These are phyloP conservation scores for Myrmophylax atrothorax DNA, from an alignment of 2,113 vertebrate species.

Conservation along the genomic window DNA sequence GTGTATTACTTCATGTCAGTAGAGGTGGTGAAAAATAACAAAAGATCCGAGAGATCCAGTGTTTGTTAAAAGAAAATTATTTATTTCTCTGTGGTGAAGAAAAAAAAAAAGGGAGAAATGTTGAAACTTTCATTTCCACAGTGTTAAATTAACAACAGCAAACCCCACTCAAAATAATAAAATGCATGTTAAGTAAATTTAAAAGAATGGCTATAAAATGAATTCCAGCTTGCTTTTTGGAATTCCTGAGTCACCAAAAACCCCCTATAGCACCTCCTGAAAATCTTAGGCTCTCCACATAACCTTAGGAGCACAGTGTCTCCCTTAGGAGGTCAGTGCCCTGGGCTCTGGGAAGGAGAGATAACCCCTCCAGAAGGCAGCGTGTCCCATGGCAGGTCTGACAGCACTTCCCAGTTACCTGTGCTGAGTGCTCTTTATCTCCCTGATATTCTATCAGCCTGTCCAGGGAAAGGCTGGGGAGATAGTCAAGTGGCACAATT, in stretches of 20 bases:
- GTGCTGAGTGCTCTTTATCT: conserved; percentile 45
- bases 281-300: neutral
- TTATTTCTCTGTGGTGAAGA: neutral
- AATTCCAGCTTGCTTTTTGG: neutral
- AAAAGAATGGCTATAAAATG: conserved; percentile 1
- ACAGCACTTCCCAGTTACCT: conserved; percentile 2
- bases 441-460: conserved; percentile 35
- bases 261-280: neutral
- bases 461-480: neutral
- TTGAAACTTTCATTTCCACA: neutral
- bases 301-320: fast-evolving
- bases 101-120: neutral
- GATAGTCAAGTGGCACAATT: conserved; percentile 36
- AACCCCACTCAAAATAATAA: conserved; percentile 38
- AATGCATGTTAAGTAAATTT: conserved; percentile 27
- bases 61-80: neutral
- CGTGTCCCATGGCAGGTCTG: neutral
- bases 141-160: conserved; percentile 27
- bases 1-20: neutral
- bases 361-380: neutral
- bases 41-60: neutral
- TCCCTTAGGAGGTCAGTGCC: fast-evolving
- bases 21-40: neutral
- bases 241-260: neutral
- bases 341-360: neutral